Evolutionary conservation across 2,113 vertebrate species (phyloP), one percentile per base, ranked within the genome.

Genomic region (Crocuta crocuta): DNA sequence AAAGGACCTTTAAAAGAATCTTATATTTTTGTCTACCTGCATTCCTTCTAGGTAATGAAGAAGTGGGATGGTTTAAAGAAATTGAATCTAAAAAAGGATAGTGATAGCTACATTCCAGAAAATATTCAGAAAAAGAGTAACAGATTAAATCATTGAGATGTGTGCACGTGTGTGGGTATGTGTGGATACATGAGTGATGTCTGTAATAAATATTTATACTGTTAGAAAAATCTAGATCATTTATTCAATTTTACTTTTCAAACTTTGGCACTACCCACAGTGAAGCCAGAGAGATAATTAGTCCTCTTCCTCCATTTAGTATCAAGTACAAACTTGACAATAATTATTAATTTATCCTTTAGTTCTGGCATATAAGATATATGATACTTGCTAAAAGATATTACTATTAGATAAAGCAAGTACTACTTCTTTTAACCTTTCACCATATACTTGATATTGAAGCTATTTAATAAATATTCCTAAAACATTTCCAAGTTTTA

Each of bases 211-310:
- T 0, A 8, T 89, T 84, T 91, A 94, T 23, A 45, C 71, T 85
- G 23, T 80, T 80, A 82, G 48, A 97, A 88, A 97, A 70, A 66
- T 68, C 39, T n/a, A 78, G 55, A 84, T 83, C 17, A 92, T 28
- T 84, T 55, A 94, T 80, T 95, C 31, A 71, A 68, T n/a, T 83
- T 97, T 94, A 87, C 70, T 73, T 84, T 95, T 94, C 70, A 21
- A 43, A 66, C n/a, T 83, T 95, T 96, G 70, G 19, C 68, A 88
- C 48, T 94, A 35, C 1, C 33, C 83, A 94, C 53, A 58, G 24
- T 23, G 71, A 89, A 96, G 55, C 65, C 70, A 79, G n/a, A 84
- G 39, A 90, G 55, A 86, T 74, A 55, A 88, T 90, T 65, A 90
- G 26, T 48, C 28, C 5, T 73, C n/a, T 87, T 90, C 24, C 24